Conservation (phyloP, 2,888 invertebrate species). For the Sympetrum striolatum region DNA sequence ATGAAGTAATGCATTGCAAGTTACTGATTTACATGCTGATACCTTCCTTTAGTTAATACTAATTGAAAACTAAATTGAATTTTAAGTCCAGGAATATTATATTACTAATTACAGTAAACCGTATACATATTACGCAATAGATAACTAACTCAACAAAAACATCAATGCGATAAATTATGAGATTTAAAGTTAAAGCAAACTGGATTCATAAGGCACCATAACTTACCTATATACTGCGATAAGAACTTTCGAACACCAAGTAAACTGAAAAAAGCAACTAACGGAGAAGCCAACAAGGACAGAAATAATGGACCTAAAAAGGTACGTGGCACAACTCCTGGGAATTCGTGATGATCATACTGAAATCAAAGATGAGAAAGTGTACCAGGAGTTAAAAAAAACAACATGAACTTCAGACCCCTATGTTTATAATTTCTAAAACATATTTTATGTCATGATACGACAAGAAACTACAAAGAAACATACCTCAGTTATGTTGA, state of each 20-base stretch:
- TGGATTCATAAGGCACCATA: slow-evolving; percentile 14
- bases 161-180: too few relatives aligned
- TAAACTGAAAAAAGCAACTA: slow-evolving; percentile 71
- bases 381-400: slow-evolving; percentile 26
- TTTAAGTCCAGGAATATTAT: too few relatives aligned
- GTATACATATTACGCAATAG: too few relatives aligned
- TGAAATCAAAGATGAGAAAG: slow-evolving; percentile 60
- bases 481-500: slow-evolving; percentile 82
- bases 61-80: too few relatives aligned
- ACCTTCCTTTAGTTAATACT: too few relatives aligned
- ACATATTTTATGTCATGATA: too few relatives aligned
- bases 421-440: background rate
- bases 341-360: slow-evolving; percentile 98
- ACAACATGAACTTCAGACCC: background rate
- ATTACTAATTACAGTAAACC: too few relatives aligned
- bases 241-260: slow-evolving; percentile 82
- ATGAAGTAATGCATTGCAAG: too few relatives aligned
- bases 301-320: slow-evolving; percentile 91
- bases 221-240: slow-evolving; percentile 86
- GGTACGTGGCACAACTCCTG: slow-evolving; percentile 96
- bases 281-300: slow-evolving; percentile 78
- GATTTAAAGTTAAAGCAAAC: too few relatives aligned
- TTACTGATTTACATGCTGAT: too few relatives aligned
- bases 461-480: background rate
- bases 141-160: too few relatives aligned